Evolutionary conservation across 2,888 invertebrate genomes (phyloP).

Genomic region (Bursaphelenchus okinawaensis): DNA sequence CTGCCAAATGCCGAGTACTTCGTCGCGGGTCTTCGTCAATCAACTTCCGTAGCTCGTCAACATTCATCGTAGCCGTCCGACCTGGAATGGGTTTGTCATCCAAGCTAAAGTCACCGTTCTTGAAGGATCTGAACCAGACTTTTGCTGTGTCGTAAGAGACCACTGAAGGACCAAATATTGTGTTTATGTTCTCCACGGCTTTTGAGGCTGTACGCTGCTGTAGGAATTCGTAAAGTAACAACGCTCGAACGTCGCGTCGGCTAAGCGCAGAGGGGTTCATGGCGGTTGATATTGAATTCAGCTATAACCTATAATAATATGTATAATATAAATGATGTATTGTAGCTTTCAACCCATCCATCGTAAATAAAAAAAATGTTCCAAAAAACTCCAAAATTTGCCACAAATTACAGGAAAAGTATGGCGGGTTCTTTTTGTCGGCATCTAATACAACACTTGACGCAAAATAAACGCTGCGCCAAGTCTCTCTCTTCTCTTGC

Average conservation of each 20-base stretch:
- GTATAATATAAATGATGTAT: too few relatives aligned
- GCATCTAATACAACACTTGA: not conserved
- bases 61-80: not conserved
- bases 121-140: too few relatives aligned
- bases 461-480: not conserved
- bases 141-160: not conserved
- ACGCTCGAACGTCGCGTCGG: not conserved
- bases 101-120: not conserved
- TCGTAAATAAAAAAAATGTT: too few relatives aligned
- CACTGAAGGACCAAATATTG: not conserved
- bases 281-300: too few relatives aligned
- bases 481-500: not conserved
- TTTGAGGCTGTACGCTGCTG: conserved; percentile 25
- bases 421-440: too few relatives aligned
- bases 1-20: not conserved
- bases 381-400: too few relatives aligned
- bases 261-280: too few relatives aligned
- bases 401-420: too few relatives aligned
- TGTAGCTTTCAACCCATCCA: too few relatives aligned
- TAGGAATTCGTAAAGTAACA: not conserved
- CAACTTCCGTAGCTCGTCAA: not conserved
- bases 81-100: not conserved
- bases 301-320: too few relatives aligned
- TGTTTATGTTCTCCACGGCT: not conserved
- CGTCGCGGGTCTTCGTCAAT: conserved; percentile 1